Base-by-base conservation (phyloP, 2,888 invertebrate species). In the Neoascia interrupta region DNA sequence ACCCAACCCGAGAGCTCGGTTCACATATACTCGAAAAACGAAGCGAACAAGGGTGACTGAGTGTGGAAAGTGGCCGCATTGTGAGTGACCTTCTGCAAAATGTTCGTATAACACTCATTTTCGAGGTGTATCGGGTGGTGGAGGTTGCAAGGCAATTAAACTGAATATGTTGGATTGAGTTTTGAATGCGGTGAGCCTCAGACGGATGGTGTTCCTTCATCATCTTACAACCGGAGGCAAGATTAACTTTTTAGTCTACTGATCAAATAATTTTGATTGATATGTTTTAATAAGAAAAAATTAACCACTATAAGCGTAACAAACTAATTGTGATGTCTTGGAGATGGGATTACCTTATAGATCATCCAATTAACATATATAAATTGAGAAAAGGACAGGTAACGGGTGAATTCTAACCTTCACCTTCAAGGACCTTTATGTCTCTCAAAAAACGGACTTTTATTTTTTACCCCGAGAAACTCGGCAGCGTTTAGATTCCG, bases 121-220 rank as follows among this genome's bases (percentile, higher is more conserved):
- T 11, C 8, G 8, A 36, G 10, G 11, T n/a, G n/a, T n/a, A n/a
- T n/a, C n/a, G 31, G 49, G 26, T 34, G 28, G 43, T 21, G 51
- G 51, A 54, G 37, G 56, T 36, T 37, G 31, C 51, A 64, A 64
- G 75, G 64, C 64, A 76, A 76, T 76, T 72, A 66, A 72, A 51
- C 39, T 37, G 34, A 64, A 58, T 18, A 13, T 11, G 16, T 47
- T 1, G 16, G n/a, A 16, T 6, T 15, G 15, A 31, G 5, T 47
- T 47, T 41, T 19, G 16, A 19, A 18, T 5, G 1, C n/a, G 2
- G n/a, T n/a, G n/a, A n/a, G n/a, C n/a, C n/a, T n/a, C n/a, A n/a
- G n/a, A n/a, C n/a, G 5, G n/a, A 21, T 11, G 11, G 21, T n/a
- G 11, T 13, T 19, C 2, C 1, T 19, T 26, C 26, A 1, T 41